These are phyloP conservation scores for Blera fallax DNA, from an alignment of 2,888 invertebrate genomes.

Conservation along the genomic window DNA sequence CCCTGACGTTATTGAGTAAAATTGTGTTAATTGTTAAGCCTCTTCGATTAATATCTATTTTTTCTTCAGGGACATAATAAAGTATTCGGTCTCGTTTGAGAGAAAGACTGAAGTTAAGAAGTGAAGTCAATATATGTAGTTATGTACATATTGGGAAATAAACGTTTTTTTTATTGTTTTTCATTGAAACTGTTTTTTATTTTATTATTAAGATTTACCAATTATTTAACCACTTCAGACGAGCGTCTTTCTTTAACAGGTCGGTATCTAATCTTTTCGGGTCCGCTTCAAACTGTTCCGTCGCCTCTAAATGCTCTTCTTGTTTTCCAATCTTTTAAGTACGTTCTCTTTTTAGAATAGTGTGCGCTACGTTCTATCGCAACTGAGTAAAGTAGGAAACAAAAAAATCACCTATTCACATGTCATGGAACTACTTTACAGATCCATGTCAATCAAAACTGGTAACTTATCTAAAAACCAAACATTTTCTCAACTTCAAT, in stretches of 20 bases:
- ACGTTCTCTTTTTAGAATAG: slow-evolving; percentile 89
- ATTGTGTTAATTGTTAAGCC: not conserved
- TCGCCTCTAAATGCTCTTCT: slow-evolving; percentile 83
- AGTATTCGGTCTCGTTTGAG: slow-evolving; percentile 86
- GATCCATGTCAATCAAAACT: no score
- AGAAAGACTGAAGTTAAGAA: no score
- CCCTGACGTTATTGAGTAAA: slow-evolving; percentile 73
- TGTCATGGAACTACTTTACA: no score
- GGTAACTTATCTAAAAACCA: no score
- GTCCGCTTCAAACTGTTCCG: slow-evolving; percentile 84
- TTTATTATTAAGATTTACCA: slow-evolving; percentile 77
- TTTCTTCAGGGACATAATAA: slow-evolving; percentile 74
- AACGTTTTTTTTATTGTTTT: slow-evolving; percentile 5
- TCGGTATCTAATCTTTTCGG: slow-evolving; percentile 86
- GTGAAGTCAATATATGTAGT: no score
- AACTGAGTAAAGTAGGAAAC: no score
- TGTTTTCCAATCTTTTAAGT: slow-evolving; percentile 84
- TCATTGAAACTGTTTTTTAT: slow-evolving; percentile 1
- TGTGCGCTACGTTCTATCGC: no score
- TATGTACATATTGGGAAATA: no score
- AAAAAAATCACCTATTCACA: no score
- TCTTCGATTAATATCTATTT: slow-evolving; percentile 17
- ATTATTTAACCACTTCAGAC: slow-evolving; percentile 87
- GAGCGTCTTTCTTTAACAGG: slow-evolving; percentile 86
- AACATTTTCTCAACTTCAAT: not conserved